phyloP scores from a whole-genome alignment of 53 echinoderm and acorn worm species.

The Mesocentrotus franciscanus region DNA sequence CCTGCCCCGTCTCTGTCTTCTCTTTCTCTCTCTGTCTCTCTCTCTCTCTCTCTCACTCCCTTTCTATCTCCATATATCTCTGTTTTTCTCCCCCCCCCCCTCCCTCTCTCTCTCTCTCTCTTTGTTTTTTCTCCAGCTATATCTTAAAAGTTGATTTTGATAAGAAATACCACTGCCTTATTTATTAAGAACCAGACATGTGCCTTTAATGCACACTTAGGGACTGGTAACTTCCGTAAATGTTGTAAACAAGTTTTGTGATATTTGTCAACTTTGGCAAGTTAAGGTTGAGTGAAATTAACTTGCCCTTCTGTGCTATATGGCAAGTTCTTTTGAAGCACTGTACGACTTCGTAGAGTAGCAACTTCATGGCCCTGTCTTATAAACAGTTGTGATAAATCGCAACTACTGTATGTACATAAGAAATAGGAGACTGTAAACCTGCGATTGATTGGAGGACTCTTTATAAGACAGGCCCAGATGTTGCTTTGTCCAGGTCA shows the following conservation, averaged over 20 bases:
- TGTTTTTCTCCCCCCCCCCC: neutral
- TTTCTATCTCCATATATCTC: neutral
- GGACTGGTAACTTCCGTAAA: too few species aligned
- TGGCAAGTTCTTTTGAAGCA: neutral
- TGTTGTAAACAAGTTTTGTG: neutral
- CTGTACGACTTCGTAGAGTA: neutral
- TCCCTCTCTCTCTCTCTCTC: neutral
- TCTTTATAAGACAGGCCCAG: too few species aligned
- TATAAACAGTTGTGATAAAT: too few species aligned
- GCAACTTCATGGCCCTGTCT: neutral
- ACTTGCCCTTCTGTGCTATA: neutral
- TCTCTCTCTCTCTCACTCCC: neutral
- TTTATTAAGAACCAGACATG: neutral
- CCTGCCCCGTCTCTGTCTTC: neutral
- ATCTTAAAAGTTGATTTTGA: neutral
- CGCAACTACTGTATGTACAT: too few species aligned
- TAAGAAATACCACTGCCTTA: conserved; percentile 15
- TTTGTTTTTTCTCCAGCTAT: neutral
- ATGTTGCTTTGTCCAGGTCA: neutral
- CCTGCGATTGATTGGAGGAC: too few species aligned
- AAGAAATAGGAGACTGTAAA: too few species aligned
- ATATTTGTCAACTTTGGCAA: neutral
- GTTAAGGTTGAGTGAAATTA: neutral
- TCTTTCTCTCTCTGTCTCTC: neutral
- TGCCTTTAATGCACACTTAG: neutral